Evolutionary conservation across 2,113 vertebrate species (phyloP).

Genomic region (Delphinapterus leucas): DNA sequence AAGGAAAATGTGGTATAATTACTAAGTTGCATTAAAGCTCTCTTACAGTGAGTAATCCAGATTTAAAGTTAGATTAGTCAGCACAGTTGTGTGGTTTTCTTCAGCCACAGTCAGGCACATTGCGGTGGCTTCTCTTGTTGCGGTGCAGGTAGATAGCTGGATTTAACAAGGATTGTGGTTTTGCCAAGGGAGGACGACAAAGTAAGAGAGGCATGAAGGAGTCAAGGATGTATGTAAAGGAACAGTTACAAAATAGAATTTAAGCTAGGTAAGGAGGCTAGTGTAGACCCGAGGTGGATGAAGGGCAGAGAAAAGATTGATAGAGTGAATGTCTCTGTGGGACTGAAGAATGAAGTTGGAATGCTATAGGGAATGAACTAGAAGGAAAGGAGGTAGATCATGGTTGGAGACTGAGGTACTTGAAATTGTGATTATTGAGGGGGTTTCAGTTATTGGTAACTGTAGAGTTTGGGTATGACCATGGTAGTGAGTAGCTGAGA

Average conservation of each 20-base stretch:
- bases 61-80: not conserved
- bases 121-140: too few species aligned
- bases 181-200: not conserved
- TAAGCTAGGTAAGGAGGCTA: not conserved
- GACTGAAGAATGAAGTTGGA: not conserved
- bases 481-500: not conserved
- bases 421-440: not conserved
- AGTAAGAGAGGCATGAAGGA: not conserved
- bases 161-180: not conserved
- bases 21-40: not conserved
- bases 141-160: not conserved
- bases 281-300: not conserved
- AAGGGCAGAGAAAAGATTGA: not conserved
- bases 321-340: not conserved
- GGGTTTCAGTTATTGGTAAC: not conserved
- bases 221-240: not conserved
- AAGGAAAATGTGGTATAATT: not conserved
- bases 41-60: not conserved
- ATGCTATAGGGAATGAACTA: not conserved
- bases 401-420: not conserved
- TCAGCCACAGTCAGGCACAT: not conserved
- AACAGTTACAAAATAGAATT: not conserved
- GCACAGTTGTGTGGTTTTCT: not conserved
- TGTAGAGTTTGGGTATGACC: not conserved
- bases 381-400: not conserved